These are phyloP conservation scores for Sebastes minor DNA, from an alignment of 2,797 vertebrate genomes.

Conservation along the genomic window DNA sequence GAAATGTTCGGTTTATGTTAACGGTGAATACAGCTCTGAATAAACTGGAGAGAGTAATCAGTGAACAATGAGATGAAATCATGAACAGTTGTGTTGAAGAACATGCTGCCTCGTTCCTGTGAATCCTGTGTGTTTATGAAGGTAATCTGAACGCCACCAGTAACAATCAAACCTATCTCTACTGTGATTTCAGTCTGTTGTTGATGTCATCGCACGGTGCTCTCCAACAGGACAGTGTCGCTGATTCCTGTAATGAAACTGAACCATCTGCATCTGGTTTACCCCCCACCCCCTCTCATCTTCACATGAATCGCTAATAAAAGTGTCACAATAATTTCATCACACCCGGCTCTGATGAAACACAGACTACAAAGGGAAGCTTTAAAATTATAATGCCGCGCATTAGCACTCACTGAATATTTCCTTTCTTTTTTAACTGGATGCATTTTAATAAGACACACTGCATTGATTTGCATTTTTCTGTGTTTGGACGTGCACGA, in stretches of 20 bases:
- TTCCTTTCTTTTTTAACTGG: slow-evolving; percentile 43
- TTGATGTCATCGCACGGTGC: not conserved
- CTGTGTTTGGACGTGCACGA: not conserved
- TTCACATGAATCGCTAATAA: slow-evolving; percentile 57
- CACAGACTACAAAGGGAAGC: slow-evolving; percentile 69
- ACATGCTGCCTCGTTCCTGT: not conserved
- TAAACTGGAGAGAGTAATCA: not conserved
- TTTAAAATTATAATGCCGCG: slow-evolving; percentile 61
- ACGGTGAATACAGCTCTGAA: not conserved
- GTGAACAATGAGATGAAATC: not conserved
- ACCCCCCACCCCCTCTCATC: slow-evolving; percentile 12
- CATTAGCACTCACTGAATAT: slow-evolving; percentile 53
- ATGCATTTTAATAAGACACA: slow-evolving; percentile 66
- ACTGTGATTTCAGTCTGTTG: not conserved
- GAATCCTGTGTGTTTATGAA: not conserved
- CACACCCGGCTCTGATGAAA: slow-evolving; percentile 59
- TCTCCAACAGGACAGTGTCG: not conserved
- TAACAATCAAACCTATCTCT: not conserved
- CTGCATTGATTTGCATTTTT: slow-evolving; percentile 60
- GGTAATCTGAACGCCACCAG: not conserved
- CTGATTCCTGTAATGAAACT: slow-evolving; percentile 27
- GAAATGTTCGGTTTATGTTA: no score
- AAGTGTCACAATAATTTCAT: slow-evolving; percentile 68
- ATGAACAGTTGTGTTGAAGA: not conserved
- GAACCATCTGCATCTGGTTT: slow-evolving; percentile 23